Percentiles rank a stretch among this genome's conserved stretches.
Conservation (phyloP, 2,113 vertebrate genomes). For the Nycticebus coucang region DNA sequence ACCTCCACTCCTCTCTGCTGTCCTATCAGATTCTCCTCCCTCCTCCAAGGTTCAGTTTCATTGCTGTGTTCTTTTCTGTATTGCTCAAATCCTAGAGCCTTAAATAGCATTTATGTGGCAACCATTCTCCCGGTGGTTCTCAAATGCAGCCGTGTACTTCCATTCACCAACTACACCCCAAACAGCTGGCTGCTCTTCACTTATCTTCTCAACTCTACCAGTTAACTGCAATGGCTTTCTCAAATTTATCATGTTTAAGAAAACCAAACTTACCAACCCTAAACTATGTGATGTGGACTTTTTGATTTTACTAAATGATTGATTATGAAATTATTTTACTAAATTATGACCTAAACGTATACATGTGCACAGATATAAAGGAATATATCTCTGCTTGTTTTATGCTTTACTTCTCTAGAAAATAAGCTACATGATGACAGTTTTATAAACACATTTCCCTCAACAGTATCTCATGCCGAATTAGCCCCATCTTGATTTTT, state of each 20-base stretch:
- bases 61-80: background rate
- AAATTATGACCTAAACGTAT: background rate
- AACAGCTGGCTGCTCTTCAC: background rate
- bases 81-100: rapidly evolving
- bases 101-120: background rate
- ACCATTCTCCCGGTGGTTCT: rapidly evolving
- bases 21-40: background rate
- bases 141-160: background rate
- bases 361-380: background rate
- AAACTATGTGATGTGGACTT: background rate
- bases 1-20: background rate
- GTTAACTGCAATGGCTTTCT: background rate
- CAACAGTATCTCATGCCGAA: background rate
- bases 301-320: background rate
- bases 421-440: background rate
- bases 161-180: background rate
- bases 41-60: background rate
- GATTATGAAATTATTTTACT: too few relatives aligned
- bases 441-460: background rate
- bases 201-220: background rate
- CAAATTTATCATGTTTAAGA: background rate
- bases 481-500: background rate
- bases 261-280: background rate
- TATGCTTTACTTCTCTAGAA: background rate
- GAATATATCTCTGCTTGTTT: background rate